Evolutionary conservation across 2,888 invertebrate genomes (phyloP).

Genomic region (Sepiola atlantica): DNA sequence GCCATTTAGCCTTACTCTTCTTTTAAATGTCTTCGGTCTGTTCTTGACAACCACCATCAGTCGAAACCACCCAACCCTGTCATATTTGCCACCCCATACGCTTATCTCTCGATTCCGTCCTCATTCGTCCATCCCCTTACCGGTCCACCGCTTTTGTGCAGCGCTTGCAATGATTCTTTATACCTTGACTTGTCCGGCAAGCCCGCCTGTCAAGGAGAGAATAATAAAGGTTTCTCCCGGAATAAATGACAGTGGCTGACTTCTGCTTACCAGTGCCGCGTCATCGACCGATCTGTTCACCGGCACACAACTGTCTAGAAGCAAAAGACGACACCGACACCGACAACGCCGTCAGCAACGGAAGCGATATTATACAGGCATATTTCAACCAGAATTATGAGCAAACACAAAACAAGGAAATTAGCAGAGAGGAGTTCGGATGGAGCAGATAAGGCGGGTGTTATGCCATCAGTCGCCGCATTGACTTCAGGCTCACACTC

Average conservation of each 20-base stretch:
- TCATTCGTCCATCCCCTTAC: background rate
- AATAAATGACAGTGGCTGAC: background rate
- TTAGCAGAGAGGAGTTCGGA: background rate
- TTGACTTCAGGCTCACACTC: background rate
- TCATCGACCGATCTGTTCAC: background rate
- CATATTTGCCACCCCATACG: background rate
- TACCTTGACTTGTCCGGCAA: background rate
- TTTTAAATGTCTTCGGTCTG: background rate
- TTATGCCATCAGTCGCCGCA: background rate
- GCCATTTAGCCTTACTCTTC: background rate
- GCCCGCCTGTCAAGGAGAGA: background rate
- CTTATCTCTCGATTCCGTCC: background rate
- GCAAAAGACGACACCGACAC: background rate
- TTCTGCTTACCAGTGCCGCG: background rate
- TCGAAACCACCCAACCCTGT: background rate
- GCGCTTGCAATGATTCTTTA: background rate
- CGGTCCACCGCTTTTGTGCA: background rate
- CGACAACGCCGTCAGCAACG: background rate
- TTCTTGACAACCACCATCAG: background rate
- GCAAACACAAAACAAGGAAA: background rate
- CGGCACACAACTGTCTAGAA: background rate
- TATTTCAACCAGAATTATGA: conserved; percentile 32
- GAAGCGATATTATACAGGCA: background rate
- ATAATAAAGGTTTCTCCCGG: background rate
- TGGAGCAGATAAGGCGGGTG: background rate